Conservation (phyloP, 2,797 vertebrate genomes). For the Staurois parvus region DNA sequence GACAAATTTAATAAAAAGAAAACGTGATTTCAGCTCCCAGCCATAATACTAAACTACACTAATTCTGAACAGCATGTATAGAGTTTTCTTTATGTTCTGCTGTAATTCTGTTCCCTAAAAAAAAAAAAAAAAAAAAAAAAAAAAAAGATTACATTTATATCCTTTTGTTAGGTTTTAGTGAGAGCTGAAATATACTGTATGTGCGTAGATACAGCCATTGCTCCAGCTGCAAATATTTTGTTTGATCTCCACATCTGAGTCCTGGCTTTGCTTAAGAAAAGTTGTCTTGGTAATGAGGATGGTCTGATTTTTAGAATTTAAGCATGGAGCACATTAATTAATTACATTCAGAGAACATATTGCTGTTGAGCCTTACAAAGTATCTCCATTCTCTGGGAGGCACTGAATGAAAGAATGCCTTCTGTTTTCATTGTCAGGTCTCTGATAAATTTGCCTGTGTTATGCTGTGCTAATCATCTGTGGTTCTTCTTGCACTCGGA, state of each 20-base stretch:
- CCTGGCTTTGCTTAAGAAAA: conserved; percentile 1
- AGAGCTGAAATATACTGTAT: not conserved
- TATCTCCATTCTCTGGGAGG: not conserved
- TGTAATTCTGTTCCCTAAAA: too few species aligned
- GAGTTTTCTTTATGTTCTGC: not conserved
- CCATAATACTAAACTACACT: not conserved
- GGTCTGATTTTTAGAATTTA: not conserved
- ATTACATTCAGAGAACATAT: not conserved
- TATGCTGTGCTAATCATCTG: not conserved
- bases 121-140: too few species aligned
- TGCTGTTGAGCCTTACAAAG: not conserved
- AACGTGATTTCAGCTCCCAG: not conserved
- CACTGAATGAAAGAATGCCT: not conserved
- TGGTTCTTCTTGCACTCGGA: not conserved
- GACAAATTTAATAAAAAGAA: too few species aligned
- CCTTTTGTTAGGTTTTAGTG: not conserved
- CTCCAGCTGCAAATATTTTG: not conserved
- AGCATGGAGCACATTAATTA: not conserved
- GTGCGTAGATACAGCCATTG: not conserved
- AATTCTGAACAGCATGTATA: not conserved
- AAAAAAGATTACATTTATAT: too few species aligned
- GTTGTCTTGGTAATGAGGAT: not conserved
- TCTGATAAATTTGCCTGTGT: conserved; percentile 8
- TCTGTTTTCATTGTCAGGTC: not conserved
- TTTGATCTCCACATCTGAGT: not conserved